Evolutionary conservation across 2,888 invertebrate genomes (phyloP).

Genomic region (Phyto melanocephala): DNA sequence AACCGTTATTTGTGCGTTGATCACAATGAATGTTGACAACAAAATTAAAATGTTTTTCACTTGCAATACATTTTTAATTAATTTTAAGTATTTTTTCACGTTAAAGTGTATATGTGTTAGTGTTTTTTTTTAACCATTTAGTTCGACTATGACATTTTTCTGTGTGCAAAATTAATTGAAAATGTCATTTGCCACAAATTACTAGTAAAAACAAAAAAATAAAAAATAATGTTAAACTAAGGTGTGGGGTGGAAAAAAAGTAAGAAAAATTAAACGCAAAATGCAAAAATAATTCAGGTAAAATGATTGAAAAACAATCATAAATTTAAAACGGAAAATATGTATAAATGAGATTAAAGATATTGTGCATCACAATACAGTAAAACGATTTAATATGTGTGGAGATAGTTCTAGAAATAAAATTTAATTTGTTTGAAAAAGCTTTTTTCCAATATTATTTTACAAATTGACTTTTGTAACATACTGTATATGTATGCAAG

Average conservation of each 20-base stretch:
- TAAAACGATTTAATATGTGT: too few relatives aligned
- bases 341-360: too few relatives aligned
- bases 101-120: not conserved
- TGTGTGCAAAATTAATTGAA: constrained; percentile 72
- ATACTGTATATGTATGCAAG: too few relatives aligned
- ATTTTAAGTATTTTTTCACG: constrained; percentile 68
- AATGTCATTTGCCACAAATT: constrained; percentile 69
- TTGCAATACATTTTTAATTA: constrained; percentile 77
- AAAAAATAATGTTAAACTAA: constrained; percentile 19
- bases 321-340: not conserved
- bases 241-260: not conserved
- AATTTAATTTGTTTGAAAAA: too few relatives aligned
- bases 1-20: constrained; percentile 33
- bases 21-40: constrained; percentile 71
- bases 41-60: constrained; percentile 73
- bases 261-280: not conserved
- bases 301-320: constrained; percentile 4
- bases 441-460: too few relatives aligned
- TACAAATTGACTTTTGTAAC: too few relatives aligned
- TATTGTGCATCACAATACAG: too few relatives aligned
- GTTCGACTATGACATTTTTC: constrained; percentile 50
- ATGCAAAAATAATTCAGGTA: constrained; percentile 6
- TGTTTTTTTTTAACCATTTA: constrained; percentile 33
- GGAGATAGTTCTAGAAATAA: too few relatives aligned
- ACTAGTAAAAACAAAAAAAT: constrained; percentile 40